phyloP scores from a whole-genome alignment of 2,113 vertebrate species.

The Ploceus nigricollis region DNA sequence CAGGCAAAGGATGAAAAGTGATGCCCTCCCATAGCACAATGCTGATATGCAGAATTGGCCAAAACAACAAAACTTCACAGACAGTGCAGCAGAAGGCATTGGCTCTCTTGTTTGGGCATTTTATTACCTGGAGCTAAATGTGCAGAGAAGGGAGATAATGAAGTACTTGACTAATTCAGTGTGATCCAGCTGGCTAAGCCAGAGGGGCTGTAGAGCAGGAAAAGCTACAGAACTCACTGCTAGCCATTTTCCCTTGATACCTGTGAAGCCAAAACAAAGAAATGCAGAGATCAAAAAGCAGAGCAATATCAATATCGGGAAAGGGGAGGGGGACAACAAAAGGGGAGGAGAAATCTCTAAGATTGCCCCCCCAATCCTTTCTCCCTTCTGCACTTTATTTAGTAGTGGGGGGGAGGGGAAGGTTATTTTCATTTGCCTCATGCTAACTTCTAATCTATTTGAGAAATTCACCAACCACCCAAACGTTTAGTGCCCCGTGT shows the following conservation, averaged over 20 bases:
- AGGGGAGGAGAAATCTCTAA: background rate
- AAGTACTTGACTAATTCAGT: constrained; percentile 90
- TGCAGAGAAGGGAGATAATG: constrained; percentile 86
- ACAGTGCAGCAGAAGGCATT: constrained; percentile 82
- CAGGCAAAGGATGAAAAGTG: constrained; percentile 77
- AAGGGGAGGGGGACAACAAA: background rate
- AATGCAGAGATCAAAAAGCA: constrained; percentile 74
- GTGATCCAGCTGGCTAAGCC: constrained; percentile 92
- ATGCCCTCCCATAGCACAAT: constrained; percentile 70
- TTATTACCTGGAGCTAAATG: constrained; percentile 91
- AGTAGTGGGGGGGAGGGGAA: background rate
- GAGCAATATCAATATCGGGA: constrained; percentile 68
- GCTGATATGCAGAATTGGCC: constrained; percentile 74
- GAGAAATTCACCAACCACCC: background rate
- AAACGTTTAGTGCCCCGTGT: background rate
- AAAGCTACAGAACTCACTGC: constrained; percentile 75
- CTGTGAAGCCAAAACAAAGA: constrained; percentile 81
- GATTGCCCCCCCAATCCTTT: background rate
- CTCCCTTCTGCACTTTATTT: background rate
- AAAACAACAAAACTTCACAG: constrained; percentile 82
- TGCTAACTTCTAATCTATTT: constrained; percentile 32
- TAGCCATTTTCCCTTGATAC: constrained; percentile 75
- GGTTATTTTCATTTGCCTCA: background rate
- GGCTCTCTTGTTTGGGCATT: constrained; percentile 77
- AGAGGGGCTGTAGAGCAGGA: constrained; percentile 81